Base-by-base conservation (phyloP, 2,888 invertebrate genomes). In the Chymomyza amoena region DNA sequence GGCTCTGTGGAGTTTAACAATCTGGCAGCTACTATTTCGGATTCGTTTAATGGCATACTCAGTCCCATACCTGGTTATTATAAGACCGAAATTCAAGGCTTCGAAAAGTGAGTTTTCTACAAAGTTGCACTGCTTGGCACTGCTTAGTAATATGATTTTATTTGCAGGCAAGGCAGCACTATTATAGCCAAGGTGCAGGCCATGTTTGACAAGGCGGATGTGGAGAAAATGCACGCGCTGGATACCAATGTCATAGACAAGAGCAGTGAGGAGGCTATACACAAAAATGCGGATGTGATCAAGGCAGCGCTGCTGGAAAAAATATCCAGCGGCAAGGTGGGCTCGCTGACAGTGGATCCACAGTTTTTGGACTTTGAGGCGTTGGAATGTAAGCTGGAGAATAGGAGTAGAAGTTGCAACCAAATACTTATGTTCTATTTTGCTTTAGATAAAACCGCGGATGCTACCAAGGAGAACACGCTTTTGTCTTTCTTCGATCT, bases 321-420 rank as follows among this genome's bases (percentile, higher is more conserved):
- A 10, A 93, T 98, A 1, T 93, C 94, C 2, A 93, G 92, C 0
- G 97, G 97, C 6, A 93, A 93, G 83, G 95, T 97, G 7, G 97
- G 97, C 1, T 95, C 95, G 39, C 91, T 97, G 1, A 94, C 94
- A 28, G 95, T 97, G 0, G 97, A 98, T 91, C 96, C 97, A 0
- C 94, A 95, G 71, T 97, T 95, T 90, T 92, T 97, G 70, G 94
- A 95, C 65, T 94, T 97, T 81, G 94, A 95, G 84, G 94, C 96
- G 2, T 93, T 94, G 73, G 93, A 94, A 89, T 93, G 97, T 96
- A 91, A 94, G 95, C 93, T 4, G 10, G 7, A 7, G 6, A 16
- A 54, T 6, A 2, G 36, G 6, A 4, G 4, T 6, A 2, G 9
- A 7, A 32, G 7, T 20, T 9, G 52, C 20, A 4, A 20, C n/a